Percentiles rank a stretch among this genome's conserved stretches.
phyloP scores from a whole-genome alignment of 2,113 vertebrate genomes.

The Corythornis vintsioides region DNA sequence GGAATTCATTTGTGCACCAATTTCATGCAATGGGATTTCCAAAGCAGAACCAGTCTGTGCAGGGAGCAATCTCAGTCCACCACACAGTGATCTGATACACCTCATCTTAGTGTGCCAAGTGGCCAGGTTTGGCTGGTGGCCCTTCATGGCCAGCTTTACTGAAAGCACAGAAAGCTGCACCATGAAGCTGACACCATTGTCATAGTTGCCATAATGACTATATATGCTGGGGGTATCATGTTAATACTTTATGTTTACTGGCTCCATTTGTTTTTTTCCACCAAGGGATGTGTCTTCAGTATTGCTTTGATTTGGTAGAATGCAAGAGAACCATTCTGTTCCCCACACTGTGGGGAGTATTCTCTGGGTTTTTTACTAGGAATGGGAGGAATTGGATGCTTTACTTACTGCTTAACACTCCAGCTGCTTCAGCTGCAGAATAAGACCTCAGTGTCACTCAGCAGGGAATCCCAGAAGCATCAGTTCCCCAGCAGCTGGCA shows the following conservation, averaged over 20 bases:
- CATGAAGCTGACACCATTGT: not conserved
- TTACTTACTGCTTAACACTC: slow-evolving; percentile 27
- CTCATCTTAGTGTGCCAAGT: not conserved
- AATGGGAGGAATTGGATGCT: not conserved
- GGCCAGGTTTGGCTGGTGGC: not conserved
- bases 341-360: not conserved
- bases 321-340: not conserved
- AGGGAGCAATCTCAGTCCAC: not conserved
- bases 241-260: not conserved
- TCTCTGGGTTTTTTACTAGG: not conserved
- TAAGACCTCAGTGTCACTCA: slow-evolving; percentile 5
- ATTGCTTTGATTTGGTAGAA: not conserved
- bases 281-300: not conserved
- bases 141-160: not conserved
- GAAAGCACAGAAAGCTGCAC: not conserved
- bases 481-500: slow-evolving; percentile 32
- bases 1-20: not conserved
- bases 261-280: not conserved
- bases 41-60: not conserved
- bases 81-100: not conserved
- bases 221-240: not conserved
- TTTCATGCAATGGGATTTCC: not conserved
- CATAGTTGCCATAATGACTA: not conserved
- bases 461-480: slow-evolving; percentile 30
- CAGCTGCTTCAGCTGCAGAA: not conserved